Conservation (phyloP, 2,113 vertebrate species). For the Prionailurus bengalensis region DNA sequence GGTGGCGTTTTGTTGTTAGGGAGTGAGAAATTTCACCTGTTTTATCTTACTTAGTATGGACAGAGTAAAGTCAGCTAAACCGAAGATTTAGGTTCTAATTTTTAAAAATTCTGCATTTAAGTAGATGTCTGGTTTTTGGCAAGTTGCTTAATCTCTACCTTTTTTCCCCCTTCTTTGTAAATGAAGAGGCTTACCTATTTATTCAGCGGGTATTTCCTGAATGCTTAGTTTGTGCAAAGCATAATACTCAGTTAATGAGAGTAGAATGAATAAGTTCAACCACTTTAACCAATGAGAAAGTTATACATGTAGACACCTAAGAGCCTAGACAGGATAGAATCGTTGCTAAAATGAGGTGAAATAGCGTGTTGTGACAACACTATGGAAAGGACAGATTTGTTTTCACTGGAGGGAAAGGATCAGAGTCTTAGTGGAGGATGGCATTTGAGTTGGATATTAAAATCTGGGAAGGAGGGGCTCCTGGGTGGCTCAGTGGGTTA, state of each 20-base stretch:
- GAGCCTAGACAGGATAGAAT: background rate
- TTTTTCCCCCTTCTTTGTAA: background rate
- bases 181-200: background rate
- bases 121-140: background rate
- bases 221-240: constrained; percentile 25
- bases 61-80: background rate
- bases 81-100: background rate
- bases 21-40: background rate
- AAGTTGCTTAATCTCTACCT: background rate
- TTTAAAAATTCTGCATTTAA: constrained; percentile 22
- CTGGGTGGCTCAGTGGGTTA: too few species aligned
- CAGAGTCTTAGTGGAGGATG: background rate
- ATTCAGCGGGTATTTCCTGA: background rate
- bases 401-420: background rate
- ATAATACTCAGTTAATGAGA: background rate
- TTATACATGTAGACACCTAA: background rate
- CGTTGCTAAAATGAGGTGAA: background rate
- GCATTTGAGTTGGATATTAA: constrained; percentile 19
- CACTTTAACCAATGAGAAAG: background rate
- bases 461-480: background rate
- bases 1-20: background rate
- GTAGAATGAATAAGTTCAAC: background rate
- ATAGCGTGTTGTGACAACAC: background rate
- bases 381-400: background rate
- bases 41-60: background rate